These are phyloP conservation scores for Falco novaeseelandiae DNA, from an alignment of 2,797 vertebrate genomes.

Conservation along the genomic window DNA sequence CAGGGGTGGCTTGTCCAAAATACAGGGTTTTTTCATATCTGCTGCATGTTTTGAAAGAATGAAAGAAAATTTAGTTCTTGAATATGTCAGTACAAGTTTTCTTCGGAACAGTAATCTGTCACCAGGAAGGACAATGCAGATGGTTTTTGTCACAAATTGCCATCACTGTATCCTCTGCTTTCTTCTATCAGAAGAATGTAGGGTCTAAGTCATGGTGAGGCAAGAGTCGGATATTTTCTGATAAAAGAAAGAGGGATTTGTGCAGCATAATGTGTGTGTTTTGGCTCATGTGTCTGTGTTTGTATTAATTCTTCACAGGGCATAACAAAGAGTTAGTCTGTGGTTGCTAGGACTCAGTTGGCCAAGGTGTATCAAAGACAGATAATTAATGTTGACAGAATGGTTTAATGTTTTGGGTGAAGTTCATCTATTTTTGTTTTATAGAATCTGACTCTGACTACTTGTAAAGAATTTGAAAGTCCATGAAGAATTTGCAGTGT, in stretches of 20 bases:
- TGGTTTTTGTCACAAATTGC: background rate
- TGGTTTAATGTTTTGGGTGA: background rate
- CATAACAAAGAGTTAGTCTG: background rate
- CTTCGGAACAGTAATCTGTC: background rate
- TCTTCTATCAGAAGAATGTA: background rate
- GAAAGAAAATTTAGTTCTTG: background rate
- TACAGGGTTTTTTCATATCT: background rate
- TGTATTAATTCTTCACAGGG: background rate
- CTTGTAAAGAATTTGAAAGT: background rate
- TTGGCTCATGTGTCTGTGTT: background rate
- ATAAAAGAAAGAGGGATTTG: background rate
- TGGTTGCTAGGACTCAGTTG: background rate
- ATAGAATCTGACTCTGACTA: background rate
- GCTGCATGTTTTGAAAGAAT: background rate
- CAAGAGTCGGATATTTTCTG: background rate
- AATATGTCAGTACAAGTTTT: background rate
- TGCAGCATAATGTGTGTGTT: background rate
- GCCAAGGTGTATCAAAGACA: background rate
- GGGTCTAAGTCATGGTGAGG: background rate
- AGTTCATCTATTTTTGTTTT: background rate
- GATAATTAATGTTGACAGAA: background rate
- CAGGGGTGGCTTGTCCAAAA: background rate
- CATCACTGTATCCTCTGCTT: background rate
- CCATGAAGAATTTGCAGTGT: background rate
- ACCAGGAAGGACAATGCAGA: background rate